Percentiles rank a stretch among this genome's conserved stretches.
These are phyloP conservation scores for Aricia artaxerxes DNA, from an alignment of 2,888 invertebrate genomes.

Conservation along the genomic window DNA sequence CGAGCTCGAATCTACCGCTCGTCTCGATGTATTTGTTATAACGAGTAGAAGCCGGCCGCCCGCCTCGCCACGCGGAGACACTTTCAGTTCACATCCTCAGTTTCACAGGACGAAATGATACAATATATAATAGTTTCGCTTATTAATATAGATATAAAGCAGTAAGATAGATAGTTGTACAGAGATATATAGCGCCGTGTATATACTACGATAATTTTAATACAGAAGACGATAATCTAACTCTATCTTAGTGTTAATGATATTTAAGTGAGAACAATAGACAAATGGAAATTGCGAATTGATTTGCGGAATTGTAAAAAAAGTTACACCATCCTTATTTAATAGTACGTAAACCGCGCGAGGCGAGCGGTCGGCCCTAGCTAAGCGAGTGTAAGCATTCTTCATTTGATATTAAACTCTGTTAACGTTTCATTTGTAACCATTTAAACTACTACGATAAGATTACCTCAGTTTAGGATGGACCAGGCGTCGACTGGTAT, in stretches of 20 bases:
- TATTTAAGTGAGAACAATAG: conserved; percentile 76
- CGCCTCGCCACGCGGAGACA: conserved; percentile 64
- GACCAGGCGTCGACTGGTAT: conserved; percentile 80
- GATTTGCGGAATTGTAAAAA: conserved; percentile 70
- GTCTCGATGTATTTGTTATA: conserved; percentile 80
- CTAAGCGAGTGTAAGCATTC: conserved; percentile 78
- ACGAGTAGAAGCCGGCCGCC: conserved; percentile 73
- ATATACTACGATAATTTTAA: conserved; percentile 77
- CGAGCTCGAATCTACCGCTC: conserved; percentile 52
- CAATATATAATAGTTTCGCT: conserved; percentile 55
- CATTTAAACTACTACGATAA: conserved; percentile 78
- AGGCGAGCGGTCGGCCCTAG: conserved; percentile 70
- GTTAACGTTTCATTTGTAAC: conserved; percentile 79
- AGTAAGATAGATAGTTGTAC: conserved; percentile 75
- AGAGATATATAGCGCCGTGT: conserved; percentile 73
- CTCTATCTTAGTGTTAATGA: conserved; percentile 75
- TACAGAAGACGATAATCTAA: conserved; percentile 67
- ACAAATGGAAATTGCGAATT: conserved; percentile 63
- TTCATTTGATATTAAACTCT: conserved; percentile 77
- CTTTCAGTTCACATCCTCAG: conserved; percentile 71
- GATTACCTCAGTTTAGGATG: conserved; percentile 79
- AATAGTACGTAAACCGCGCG: conserved; percentile 58
- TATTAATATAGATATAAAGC: conserved; percentile 66
- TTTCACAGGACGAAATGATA: conserved; percentile 58
- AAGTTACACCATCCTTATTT: conserved; percentile 71